Base-by-base conservation (phyloP, 2,888 invertebrate species). In the Ectemnius continuus region DNA sequence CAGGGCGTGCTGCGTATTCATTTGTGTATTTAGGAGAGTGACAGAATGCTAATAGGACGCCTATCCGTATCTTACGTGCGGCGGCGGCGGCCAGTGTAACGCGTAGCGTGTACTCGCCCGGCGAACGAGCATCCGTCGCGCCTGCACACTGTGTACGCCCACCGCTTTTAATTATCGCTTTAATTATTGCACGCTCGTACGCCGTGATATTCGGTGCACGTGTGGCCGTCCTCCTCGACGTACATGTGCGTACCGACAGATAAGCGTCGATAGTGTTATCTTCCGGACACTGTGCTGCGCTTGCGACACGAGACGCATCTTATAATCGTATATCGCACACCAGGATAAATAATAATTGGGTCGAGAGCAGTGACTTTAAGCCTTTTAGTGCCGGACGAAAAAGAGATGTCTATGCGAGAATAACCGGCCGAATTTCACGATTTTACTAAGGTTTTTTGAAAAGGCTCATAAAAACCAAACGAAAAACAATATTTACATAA, bases 91-190 rank as follows among this genome's bases (percentile, higher is more conserved):
- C 36, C 36, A 36, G 36, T 36, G 36, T 36, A 36, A 36, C 36
- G 36, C 6, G 36, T 36, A 36, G n/a, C 16, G 52, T 52, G n/a
- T 16, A 52, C 52, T 14, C 52, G n/a, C 52, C 16, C 52, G 16
- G n/a, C 36, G 52, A 36, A 11, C 36, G 5, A 36, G 36, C 36
- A 36, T 36, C 36, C 36, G 36, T 8, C 36, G 36, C 36, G 36
- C 36, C 36, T 36, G 36, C 36, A 36, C 36, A 4, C 36, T 36
- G 36, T 36, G 52, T 52, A 52, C 52, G 52, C 52, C 52, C 52
- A 52, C 52, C 52, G 52, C 16, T 26, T 20, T 58, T 58, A 58
- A 58, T 58, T 58, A 58, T 23, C 58, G 58, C 20, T 58, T 18
- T 58, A 58, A 58, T 58, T 58, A 26, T 26, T 58, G 26, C 58